These are phyloP conservation scores for Habrosyne pyritoides DNA, from an alignment of 2,888 invertebrate genomes.

Conservation along the genomic window DNA sequence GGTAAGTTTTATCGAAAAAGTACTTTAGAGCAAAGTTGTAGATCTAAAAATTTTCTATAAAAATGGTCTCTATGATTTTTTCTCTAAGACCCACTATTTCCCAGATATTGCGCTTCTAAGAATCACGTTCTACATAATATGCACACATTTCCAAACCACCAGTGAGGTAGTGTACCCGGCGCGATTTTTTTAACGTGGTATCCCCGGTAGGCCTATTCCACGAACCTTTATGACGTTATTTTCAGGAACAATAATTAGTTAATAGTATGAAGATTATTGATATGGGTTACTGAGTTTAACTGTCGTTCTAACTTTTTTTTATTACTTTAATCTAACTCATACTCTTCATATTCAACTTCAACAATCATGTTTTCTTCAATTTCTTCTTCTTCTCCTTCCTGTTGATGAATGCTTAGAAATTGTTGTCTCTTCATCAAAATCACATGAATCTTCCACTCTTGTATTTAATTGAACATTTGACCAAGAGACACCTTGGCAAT, in stretches of 20 bases:
- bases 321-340: slow-evolving; percentile 6
- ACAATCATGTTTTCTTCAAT: slow-evolving; percentile 17
- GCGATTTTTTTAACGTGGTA: slow-evolving; percentile 17
- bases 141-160: slow-evolving; percentile 18
- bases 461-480: slow-evolving; percentile 25
- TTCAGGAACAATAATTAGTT: slow-evolving; percentile 18
- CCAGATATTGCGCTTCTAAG: slow-evolving; percentile 11
- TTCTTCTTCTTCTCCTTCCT: slow-evolving; percentile 18
- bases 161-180: slow-evolving; percentile 7
- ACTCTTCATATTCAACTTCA: slow-evolving; percentile 19
- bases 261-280: slow-evolving; percentile 21
- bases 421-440: slow-evolving; percentile 18
- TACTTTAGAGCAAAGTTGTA: no score
- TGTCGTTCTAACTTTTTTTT: slow-evolving; percentile 16
- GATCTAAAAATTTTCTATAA: neutral
- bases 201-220: slow-evolving; percentile 9
- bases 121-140: slow-evolving; percentile 13
- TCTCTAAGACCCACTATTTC: slow-evolving; percentile 6
- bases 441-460: slow-evolving; percentile 23
- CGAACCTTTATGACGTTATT: slow-evolving; percentile 10
- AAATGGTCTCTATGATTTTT: no score
- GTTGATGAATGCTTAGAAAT: slow-evolving; percentile 16
- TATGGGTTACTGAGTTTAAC: slow-evolving; percentile 18
- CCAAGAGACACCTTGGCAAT: slow-evolving; percentile 29
- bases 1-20: no score